Percentiles rank a stretch among this genome's conserved stretches.
phyloP scores from a whole-genome alignment of 2,888 invertebrate genomes.

The Cepaea hortensis region DNA sequence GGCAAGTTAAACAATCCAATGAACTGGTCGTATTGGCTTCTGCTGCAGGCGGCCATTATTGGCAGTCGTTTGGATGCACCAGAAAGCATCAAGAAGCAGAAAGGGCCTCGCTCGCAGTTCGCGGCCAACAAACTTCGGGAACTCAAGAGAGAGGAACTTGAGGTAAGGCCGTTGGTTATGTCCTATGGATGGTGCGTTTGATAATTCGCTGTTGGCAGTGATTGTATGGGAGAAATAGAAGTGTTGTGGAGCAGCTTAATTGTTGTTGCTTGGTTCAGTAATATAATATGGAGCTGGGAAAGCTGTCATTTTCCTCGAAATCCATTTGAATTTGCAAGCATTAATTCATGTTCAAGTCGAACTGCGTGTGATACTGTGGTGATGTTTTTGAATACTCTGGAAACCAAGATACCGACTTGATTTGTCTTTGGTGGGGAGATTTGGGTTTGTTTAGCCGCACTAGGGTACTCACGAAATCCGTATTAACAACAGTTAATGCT shows the following conservation, averaged over 20 bases:
- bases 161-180: slow-evolving; percentile 42
- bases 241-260: background rate
- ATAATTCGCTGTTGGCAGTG: background rate
- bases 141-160: slow-evolving; percentile 40
- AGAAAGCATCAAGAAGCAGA: slow-evolving; percentile 56
- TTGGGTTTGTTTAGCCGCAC: too few relatives aligned
- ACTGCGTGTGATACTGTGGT: too few relatives aligned
- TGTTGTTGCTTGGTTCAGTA: too few relatives aligned
- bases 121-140: slow-evolving; percentile 60
- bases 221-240: background rate
- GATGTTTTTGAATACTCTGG: too few relatives aligned
- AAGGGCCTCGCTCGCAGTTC: slow-evolving; percentile 64
- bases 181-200: slow-evolving; percentile 3
- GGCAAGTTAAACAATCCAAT: background rate
- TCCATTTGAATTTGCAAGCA: too few relatives aligned
- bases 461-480: too few relatives aligned
- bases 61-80: slow-evolving; percentile 67
- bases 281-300: background rate
- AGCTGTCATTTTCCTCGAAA: background rate
- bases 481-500: too few relatives aligned
- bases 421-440: too few relatives aligned
- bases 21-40: slow-evolving; percentile 21
- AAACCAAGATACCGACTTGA: too few relatives aligned
- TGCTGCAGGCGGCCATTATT: slow-evolving; percentile 67
- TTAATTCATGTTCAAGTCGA: too few relatives aligned